Evolutionary conservation across 2,113 vertebrate genomes (phyloP).

Genomic region (Abramis brama): DNA sequence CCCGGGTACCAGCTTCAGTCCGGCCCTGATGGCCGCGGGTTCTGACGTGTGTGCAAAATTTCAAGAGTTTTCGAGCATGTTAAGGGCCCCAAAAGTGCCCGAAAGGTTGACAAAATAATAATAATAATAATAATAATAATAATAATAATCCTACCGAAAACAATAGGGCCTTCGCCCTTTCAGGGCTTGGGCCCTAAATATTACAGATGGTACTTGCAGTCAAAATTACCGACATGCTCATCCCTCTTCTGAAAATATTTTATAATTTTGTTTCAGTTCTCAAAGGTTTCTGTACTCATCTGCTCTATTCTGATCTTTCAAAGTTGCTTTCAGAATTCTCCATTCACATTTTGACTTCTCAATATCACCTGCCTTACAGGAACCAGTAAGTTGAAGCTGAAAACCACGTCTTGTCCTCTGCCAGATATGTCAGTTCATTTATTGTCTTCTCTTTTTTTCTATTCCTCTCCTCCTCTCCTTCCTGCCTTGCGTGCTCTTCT

Average conservation of each 20-base stretch:
- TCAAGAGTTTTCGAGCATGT: too few relatives aligned
- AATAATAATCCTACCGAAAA: too few relatives aligned
- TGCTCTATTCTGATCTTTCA: slow-evolving; percentile 15
- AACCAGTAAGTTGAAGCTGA: slow-evolving; percentile 49
- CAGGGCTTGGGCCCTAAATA: too few relatives aligned
- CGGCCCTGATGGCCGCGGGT: too few relatives aligned
- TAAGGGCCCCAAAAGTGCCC: too few relatives aligned
- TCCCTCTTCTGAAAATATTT: neutral
- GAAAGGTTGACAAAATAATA: too few relatives aligned
- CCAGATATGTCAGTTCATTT: neutral
- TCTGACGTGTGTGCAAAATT: too few relatives aligned
- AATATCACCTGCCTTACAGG: neutral
- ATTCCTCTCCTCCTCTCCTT: neutral
- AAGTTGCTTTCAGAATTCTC: neutral
- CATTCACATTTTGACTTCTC: slow-evolving; percentile 17
- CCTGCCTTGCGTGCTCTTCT: neutral
- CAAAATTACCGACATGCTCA: neutral
- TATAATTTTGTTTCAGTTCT: neutral
- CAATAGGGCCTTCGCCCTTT: too few relatives aligned
- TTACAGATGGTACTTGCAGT: neutral
- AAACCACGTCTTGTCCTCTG: neutral
- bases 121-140: too few relatives aligned
- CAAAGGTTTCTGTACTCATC: neutral
- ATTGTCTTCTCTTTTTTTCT: neutral
- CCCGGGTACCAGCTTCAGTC: too few relatives aligned